Evolutionary conservation across 2,797 vertebrate species (phyloP).

Genomic region (Onychomys arenicola): DNA sequence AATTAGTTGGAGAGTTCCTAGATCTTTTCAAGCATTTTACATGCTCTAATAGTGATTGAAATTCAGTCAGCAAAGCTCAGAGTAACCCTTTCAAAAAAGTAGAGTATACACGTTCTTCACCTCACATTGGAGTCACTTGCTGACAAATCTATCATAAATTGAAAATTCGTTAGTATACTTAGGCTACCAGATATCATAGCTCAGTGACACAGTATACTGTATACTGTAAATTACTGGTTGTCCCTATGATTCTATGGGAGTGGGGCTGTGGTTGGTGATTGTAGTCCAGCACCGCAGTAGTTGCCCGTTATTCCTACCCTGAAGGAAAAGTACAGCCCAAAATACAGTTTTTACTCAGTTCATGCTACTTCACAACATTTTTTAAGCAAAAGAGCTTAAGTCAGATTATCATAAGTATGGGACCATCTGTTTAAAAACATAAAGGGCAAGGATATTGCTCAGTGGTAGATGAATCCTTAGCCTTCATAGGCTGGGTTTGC

Average conservation of each 20-base stretch:
- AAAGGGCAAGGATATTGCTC: background rate
- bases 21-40: conserved; percentile 11
- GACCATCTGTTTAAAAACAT: background rate
- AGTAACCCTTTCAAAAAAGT: conserved; percentile 14
- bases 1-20: conserved; percentile 13
- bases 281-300: background rate
- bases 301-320: background rate
- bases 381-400: background rate
- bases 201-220: background rate
- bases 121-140: background rate
- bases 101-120: background rate
- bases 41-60: background rate
- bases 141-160: background rate
- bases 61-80: background rate
- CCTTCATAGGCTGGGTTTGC: background rate
- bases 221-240: background rate
- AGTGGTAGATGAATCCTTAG: background rate
- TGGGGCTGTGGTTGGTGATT: background rate
- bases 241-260: background rate
- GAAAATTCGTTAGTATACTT: background rate
- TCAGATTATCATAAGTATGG: background rate
- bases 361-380: background rate
- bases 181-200: background rate
- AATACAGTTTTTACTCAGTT: background rate
- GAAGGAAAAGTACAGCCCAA: background rate